Evolutionary conservation across 1,140 invertebrate genomes (phyloP).

Genomic region (Ruditapes philippinarum): DNA sequence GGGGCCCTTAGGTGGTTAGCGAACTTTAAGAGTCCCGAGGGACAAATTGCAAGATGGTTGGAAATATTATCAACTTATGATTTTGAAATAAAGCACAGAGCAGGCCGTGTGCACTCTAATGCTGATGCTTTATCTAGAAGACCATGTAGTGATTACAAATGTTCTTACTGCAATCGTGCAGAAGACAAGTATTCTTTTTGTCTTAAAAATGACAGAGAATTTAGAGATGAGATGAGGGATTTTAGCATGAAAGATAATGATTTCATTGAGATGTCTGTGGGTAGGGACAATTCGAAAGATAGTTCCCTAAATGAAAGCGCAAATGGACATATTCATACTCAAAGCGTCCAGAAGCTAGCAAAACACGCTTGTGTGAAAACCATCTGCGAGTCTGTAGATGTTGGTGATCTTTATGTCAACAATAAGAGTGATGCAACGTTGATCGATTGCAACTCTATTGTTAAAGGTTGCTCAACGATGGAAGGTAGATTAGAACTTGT

Average conservation of each 20-base stretch:
- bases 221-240: too few relatives aligned
- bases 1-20: conserved; percentile 22
- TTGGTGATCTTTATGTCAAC: conserved; percentile 4
- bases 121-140: conserved; percentile 25
- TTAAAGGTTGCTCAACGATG: background rate
- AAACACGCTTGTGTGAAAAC: background rate
- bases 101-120: conserved; percentile 32
- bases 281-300: too few relatives aligned
- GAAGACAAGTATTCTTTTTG: background rate
- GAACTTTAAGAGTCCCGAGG: conserved; percentile 44
- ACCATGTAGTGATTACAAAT: background rate
- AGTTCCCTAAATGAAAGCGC: too few relatives aligned
- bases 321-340: too few relatives aligned
- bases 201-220: too few relatives aligned
- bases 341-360: too few relatives aligned
- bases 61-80: conserved; percentile 52
- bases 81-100: background rate
- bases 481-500: too few relatives aligned
- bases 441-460: conserved; percentile 27
- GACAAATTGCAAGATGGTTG: conserved; percentile 61
- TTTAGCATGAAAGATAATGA: too few relatives aligned
- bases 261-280: too few relatives aligned
- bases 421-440: conserved; percentile 53
- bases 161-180: background rate
- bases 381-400: background rate